These are phyloP conservation scores for Condylostylus longicornis DNA, from an alignment of 1,140 invertebrate species.

Conservation along the genomic window DNA sequence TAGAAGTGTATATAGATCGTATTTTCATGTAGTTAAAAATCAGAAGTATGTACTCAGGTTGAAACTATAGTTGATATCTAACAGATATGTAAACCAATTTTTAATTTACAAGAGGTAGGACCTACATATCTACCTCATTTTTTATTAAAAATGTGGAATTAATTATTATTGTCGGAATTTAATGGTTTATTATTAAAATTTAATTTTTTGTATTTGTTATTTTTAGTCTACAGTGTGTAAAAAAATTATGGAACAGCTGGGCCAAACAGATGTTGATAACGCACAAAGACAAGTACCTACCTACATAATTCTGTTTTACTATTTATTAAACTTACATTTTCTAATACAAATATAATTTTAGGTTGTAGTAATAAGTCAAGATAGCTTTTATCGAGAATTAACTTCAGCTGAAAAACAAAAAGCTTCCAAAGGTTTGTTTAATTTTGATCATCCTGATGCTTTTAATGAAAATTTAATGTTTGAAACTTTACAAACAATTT, in stretches of 20 bases:
- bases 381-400: conserved; percentile 87
- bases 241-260: conserved; percentile 86
- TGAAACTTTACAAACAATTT: conserved; percentile 55
- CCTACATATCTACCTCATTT: no score
- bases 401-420: conserved; percentile 61
- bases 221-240: conserved; percentile 86
- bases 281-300: conserved; percentile 63
- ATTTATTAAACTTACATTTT: background rate
- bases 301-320: background rate
- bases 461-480: conserved; percentile 74
- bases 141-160: no score
- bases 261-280: conserved; percentile 78
- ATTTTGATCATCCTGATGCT: conserved; percentile 96
- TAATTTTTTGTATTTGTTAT: no score
- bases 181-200: no score
- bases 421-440: conserved; percentile 83
- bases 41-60: no score
- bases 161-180: no score
- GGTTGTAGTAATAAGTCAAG: conserved; percentile 77
- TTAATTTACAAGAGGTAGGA: no score
- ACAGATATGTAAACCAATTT: no score
- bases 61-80: no score
- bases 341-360: conserved; percentile 1
- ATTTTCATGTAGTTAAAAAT: no score
- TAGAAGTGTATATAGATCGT: no score